A percentile compares a stretch with the other conserved stretches of the same genome.
These are phyloP conservation scores for Elysia crispata DNA, from an alignment of 2,888 invertebrate genomes.

Conservation along the genomic window DNA sequence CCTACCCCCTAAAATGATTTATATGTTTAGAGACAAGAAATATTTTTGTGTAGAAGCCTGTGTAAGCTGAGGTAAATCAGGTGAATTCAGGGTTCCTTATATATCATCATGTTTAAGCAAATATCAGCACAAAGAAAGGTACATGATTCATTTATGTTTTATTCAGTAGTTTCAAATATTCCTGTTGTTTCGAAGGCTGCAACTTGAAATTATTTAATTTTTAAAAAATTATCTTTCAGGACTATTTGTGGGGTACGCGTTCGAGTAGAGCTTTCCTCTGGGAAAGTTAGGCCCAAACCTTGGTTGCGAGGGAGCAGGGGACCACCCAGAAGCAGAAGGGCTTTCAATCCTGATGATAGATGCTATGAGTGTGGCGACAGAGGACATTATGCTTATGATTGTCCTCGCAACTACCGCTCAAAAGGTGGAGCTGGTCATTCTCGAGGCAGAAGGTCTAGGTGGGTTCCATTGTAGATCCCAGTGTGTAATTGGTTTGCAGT, in stretches of 20 bases:
- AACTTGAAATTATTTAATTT: too few relatives aligned
- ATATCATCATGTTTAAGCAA: too few relatives aligned
- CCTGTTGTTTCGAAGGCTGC: too few relatives aligned
- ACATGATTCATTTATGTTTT: too few relatives aligned
- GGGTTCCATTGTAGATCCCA: not conserved
- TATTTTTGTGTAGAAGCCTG: too few relatives aligned
- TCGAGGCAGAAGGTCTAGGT: conserved; percentile 48
- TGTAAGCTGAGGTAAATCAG: too few relatives aligned
- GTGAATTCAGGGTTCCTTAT: too few relatives aligned
- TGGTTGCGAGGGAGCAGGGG: conserved; percentile 71
- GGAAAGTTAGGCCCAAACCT: conserved; percentile 81
- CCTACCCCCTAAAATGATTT: too few relatives aligned
- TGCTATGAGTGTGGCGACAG: conserved; percentile 96
- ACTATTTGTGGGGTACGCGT: conserved; percentile 90
- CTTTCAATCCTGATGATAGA: conserved; percentile 92
- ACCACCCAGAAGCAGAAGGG: conserved; percentile 76
- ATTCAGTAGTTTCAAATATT: too few relatives aligned
- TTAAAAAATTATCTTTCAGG: conserved; percentile 63
- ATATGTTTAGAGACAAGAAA: too few relatives aligned
- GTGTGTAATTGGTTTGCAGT: not conserved
- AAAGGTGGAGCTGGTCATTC: conserved; percentile 40
- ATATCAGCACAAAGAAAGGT: too few relatives aligned
- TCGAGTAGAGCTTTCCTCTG: conserved; percentile 94
- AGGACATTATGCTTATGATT: conserved; percentile 95
- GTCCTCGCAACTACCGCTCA: conserved; percentile 76